Evolutionary conservation across 2,888 invertebrate genomes (phyloP).

Genomic region (Drosophila paranaensis): DNA sequence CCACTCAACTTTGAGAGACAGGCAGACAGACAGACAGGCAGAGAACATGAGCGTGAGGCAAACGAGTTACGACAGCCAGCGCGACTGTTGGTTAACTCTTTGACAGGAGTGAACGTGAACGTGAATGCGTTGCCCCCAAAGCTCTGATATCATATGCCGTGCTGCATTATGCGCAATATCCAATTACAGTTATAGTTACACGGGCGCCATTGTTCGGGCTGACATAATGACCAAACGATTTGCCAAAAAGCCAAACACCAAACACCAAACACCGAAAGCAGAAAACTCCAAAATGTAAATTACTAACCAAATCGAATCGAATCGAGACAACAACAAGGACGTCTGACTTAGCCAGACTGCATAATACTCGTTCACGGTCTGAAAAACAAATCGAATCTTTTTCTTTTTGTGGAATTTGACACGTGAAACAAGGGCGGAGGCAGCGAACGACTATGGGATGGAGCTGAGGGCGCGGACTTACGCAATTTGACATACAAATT

Average conservation of each 20-base stretch:
- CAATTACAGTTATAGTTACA: conserved; percentile 33
- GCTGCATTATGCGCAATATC: conserved; percentile 46
- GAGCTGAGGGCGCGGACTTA: background rate
- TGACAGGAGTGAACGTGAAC: conserved; percentile 26
- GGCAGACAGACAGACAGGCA: conserved; percentile 5
- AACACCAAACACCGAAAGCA: conserved; percentile 2
- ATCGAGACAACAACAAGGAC: conserved; percentile 12
- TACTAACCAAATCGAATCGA: conserved; percentile 9
- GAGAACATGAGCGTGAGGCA: conserved; percentile 13
- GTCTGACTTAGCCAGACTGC: background rate
- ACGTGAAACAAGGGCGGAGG: conserved; percentile 1
- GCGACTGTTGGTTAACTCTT: conserved; percentile 1
- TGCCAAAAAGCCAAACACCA: conserved; percentile 41
- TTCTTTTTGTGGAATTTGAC: background rate
- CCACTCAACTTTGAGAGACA: conserved; percentile 23
- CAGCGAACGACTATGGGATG: background rate
- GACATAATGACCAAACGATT: conserved; percentile 73
- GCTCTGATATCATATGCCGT: background rate
- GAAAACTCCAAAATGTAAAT: conserved; percentile 12
- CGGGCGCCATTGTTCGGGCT: conserved; percentile 34
- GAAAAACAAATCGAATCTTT: background rate
- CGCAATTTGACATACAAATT: background rate
- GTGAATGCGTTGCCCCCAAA: conserved; percentile 11
- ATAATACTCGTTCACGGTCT: conserved; percentile 6
- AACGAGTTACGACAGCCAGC: conserved; percentile 16